These are phyloP conservation scores for Frieseomelitta varia DNA, from an alignment of 1,140 invertebrate genomes.

Conservation along the genomic window DNA sequence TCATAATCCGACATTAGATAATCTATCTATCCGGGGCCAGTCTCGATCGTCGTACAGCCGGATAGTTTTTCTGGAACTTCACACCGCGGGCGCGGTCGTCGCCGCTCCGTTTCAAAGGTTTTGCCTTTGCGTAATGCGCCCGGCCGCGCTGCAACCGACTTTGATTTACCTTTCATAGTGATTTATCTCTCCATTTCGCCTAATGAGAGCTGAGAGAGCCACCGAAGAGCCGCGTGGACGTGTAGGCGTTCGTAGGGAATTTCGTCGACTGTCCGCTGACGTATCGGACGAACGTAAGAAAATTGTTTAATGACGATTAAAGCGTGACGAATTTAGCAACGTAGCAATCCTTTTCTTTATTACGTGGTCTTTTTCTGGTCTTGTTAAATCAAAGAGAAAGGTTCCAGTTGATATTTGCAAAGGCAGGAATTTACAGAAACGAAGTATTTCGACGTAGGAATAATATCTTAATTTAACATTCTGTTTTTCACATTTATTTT, in stretches of 20 bases:
- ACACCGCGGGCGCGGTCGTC: neutral
- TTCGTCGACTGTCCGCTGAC: neutral
- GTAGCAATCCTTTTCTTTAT: no score
- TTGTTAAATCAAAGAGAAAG: no score
- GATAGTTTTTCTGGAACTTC: neutral
- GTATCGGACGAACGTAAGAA: constrained; percentile 10
- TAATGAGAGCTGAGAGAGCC: constrained; percentile 22
- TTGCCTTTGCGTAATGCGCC: constrained; percentile 25
- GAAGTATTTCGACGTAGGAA: neutral
- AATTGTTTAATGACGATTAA: neutral
- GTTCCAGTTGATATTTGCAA: no score
- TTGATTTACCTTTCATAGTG: constrained; percentile 28
- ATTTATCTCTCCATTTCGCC: constrained; percentile 27
- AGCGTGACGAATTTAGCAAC: neutral
- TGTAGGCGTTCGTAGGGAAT: constrained; percentile 32
- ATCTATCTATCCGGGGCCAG: neutral
- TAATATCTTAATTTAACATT: neutral
- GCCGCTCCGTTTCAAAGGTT: constrained; percentile 6
- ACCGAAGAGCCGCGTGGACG: neutral
- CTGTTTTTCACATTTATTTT: no score
- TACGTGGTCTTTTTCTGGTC: neutral
- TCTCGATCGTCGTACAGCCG: constrained; percentile 21
- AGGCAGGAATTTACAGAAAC: neutral
- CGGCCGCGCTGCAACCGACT: neutral
- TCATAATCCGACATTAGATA: constrained; percentile 62